A percentile compares a stretch with the other conserved stretches of the same genome.
Evolutionary conservation across 2,113 vertebrate species (phyloP).

Genomic region (Oophaga pumilio): DNA sequence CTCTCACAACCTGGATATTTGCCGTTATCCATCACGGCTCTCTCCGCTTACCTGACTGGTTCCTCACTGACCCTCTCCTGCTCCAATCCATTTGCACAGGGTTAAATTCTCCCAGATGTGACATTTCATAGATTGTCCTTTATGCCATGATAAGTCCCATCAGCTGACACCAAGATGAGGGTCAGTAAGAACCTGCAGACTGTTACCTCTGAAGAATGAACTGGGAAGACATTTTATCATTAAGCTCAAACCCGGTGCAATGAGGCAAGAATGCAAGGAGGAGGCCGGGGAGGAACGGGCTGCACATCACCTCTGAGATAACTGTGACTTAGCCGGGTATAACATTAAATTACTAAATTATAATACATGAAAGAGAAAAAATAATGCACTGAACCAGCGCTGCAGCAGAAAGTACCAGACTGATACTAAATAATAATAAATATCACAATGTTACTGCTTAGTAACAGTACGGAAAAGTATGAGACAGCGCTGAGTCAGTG

Average conservation of each 20-base stretch:
- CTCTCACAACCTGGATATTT: background rate
- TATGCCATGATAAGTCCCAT: slow-evolving; percentile 43
- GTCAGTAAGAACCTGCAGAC: slow-evolving; percentile 41
- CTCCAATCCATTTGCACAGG: background rate
- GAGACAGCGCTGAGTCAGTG: too few relatives aligned
- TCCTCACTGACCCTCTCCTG: too few relatives aligned
- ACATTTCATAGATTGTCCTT: slow-evolving; percentile 41
- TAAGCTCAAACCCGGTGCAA: slow-evolving; percentile 12
- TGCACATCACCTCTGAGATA: too few relatives aligned
- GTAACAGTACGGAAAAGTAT: too few relatives aligned
- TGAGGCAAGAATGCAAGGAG: background rate
- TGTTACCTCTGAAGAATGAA: slow-evolving; percentile 43
- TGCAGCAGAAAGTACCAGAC: too few relatives aligned
- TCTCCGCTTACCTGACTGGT: background rate
- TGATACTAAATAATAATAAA: too few relatives aligned
- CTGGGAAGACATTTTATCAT: slow-evolving; percentile 42
- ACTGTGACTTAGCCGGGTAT: too few relatives aligned
- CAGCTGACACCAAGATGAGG: slow-evolving; percentile 32
- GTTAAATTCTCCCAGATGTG: slow-evolving; percentile 46
- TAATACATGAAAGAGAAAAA: too few relatives aligned
- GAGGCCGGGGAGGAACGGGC: too few relatives aligned
- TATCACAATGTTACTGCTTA: too few relatives aligned
- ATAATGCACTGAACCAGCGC: too few relatives aligned
- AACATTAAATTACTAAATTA: too few relatives aligned
- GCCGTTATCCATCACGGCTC: background rate